These are phyloP conservation scores for Lordiphosa andalusiaca DNA, from an alignment of 2,888 invertebrate genomes.

Conservation along the genomic window DNA sequence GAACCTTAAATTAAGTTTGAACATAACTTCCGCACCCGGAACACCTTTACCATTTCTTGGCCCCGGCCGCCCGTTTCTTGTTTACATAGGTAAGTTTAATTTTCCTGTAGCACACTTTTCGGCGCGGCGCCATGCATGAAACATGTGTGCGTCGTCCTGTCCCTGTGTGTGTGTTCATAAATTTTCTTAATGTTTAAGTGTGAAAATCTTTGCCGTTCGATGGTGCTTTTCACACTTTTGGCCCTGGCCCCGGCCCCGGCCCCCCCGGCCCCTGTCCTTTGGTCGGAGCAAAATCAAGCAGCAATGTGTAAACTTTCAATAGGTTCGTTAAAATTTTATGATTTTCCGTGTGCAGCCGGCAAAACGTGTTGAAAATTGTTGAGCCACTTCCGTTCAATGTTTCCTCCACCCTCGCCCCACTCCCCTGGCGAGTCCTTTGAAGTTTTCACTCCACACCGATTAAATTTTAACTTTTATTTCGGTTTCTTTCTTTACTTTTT, in stretches of 20 bases:
- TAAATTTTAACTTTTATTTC: slow-evolving; percentile 44
- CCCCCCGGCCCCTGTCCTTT: no score
- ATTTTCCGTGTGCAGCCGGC: slow-evolving; percentile 60
- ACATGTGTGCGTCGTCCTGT: slow-evolving; percentile 50
- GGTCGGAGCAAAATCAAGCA: slow-evolving; percentile 57
- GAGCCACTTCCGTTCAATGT: slow-evolving; percentile 59
- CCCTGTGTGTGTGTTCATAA: slow-evolving; percentile 54
- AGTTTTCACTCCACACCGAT: slow-evolving; percentile 51
- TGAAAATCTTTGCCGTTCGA: slow-evolving; percentile 79
- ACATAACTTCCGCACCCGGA: slow-evolving; percentile 64
- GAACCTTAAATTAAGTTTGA: slow-evolving; percentile 80
- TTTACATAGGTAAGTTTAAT: slow-evolving; percentile 78
- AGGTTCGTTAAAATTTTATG: slow-evolving; percentile 77
- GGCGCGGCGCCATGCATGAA: slow-evolving; percentile 60
- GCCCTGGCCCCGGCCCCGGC: slow-evolving; percentile 30
- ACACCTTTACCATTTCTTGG: slow-evolving; percentile 52
- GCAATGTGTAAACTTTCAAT: slow-evolving; percentile 77
- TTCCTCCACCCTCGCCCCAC: slow-evolving; percentile 12
- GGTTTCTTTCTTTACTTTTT: not conserved
- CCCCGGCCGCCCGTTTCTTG: slow-evolving; percentile 43
- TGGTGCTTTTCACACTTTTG: slow-evolving; percentile 76
- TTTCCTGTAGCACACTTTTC: slow-evolving; percentile 73
- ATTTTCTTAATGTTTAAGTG: slow-evolving; percentile 75
- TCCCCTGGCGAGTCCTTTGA: slow-evolving; percentile 33
- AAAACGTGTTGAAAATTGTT: slow-evolving; percentile 72